A percentile compares a stretch with the other conserved stretches of the same genome.
Conservation (phyloP, 2,113 vertebrate species). For the Pelecanoides urinatrix region DNA sequence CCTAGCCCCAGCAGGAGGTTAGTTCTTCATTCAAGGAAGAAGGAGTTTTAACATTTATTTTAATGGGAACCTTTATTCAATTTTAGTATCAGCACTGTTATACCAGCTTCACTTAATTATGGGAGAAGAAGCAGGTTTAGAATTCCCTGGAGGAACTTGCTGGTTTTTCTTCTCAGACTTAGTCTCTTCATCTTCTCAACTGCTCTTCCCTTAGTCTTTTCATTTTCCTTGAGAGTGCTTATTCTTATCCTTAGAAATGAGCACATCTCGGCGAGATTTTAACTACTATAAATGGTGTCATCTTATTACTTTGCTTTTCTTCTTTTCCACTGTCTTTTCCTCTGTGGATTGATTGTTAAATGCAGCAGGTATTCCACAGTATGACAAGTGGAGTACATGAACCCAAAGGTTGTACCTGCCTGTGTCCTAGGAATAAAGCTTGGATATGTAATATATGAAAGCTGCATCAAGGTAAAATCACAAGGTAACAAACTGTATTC, state of each 20-base stretch:
- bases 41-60: conserved; percentile 5
- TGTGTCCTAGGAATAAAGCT: not conserved
- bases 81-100: conserved; percentile 28
- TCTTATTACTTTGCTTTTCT: not conserved
- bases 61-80: not conserved
- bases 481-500: not conserved
- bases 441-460: not conserved
- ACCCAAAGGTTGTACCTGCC: not conserved
- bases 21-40: not conserved
- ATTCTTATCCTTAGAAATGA: conserved; percentile 20
- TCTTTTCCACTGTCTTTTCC: not conserved
- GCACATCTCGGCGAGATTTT: not conserved
- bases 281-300: not conserved
- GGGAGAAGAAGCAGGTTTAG: conserved; percentile 43
- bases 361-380: not conserved
- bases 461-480: not conserved
- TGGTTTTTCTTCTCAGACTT: not conserved
- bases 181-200: conserved; percentile 18
- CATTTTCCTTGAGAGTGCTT: conserved; percentile 17
- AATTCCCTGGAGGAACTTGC: conserved; percentile 22
- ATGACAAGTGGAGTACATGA: not conserved
- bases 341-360: not conserved
- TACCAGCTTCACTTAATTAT: conserved; percentile 24
- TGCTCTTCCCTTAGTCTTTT: conserved; percentile 16
- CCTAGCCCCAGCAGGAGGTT: not conserved